Base-by-base conservation (phyloP, 2,888 invertebrate genomes). In the Octodonta nipae region DNA sequence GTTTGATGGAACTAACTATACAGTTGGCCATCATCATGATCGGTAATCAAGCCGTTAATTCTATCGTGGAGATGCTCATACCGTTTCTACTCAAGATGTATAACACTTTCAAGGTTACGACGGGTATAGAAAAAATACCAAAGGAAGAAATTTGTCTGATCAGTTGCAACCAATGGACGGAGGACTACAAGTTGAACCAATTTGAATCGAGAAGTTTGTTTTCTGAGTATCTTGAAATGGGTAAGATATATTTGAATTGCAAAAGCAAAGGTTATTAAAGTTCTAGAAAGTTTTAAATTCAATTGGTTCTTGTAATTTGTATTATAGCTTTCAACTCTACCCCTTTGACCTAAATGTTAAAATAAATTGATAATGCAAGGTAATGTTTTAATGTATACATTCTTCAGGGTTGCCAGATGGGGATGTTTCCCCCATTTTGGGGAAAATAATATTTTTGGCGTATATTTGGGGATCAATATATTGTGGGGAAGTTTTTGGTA, bases 201-300 rank as follows among this genome's bases (percentile, higher is more conserved):
- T 70, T 73, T 54, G 66, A 74, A 32, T 71, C 73, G 12, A 67
- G 73, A 37, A 78, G 78, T 16, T 64, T 88, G 26, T 86, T 84
- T 58, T 70, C 73, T 28, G 86, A 87, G 59, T 87, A 87, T 61
- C 65, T 87, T 33, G 86, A 87, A 69, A 86, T 88, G 84, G 75
- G 82, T 81, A 55, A 58, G 65, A 51, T 22, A 3, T 6, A 13
- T 5, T n/a, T n/a, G n/a, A n/a, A n/a, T n/a, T n/a, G n/a, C n/a
- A n/a, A n/a, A n/a, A n/a, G n/a, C n/a, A n/a, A n/a, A n/a, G n/a
- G n/a, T n/a, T n/a, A n/a, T n/a, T n/a, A n/a, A n/a, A n/a, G n/a
- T n/a, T n/a, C n/a, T n/a, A n/a, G n/a, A n/a, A n/a, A n/a, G n/a
- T n/a, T n/a, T n/a, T n/a, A n/a, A n/a, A n/a, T n/a, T n/a, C n/a